Conservation (phyloP, 2,113 vertebrate genomes). For the Nothoprocta pentlandii region DNA sequence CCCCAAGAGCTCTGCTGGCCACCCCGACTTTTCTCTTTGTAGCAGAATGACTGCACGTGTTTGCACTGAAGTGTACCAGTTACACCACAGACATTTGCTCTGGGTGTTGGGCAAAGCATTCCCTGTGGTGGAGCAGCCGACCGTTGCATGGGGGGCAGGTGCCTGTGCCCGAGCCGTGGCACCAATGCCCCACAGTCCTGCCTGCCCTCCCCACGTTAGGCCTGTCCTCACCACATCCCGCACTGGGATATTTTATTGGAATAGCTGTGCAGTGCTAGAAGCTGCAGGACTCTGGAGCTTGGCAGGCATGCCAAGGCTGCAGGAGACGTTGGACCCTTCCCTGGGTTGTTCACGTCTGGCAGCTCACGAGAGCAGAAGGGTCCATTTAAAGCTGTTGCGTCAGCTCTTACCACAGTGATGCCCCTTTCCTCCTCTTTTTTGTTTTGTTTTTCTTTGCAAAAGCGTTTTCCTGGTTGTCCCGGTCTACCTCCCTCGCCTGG, state of each 20-base stretch:
- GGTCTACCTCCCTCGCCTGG: neutral
- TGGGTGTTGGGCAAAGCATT: neutral
- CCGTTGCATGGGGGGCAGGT: rapidly evolving
- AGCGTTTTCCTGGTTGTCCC: neutral
- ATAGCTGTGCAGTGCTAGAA: neutral
- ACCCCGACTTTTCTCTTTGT: neutral
- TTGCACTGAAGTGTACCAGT: neutral
- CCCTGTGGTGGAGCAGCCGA: neutral
- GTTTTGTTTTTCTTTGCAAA: too few species aligned
- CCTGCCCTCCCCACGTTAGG: neutral
- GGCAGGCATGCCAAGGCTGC: neutral
- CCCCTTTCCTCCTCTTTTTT: neutral
- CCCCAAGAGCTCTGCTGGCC: neutral
- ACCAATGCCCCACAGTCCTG: rapidly evolving
- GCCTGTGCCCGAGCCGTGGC: rapidly evolving
- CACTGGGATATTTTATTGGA: too few species aligned
- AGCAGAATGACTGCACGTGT: neutral
- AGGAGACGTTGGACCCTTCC: neutral
- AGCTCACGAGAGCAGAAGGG: neutral
- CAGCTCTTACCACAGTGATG: neutral
- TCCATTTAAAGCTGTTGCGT: neutral
- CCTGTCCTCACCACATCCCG: neutral
- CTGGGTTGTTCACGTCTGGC: neutral
- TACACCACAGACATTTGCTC: neutral
- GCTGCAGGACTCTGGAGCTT: neutral